Evolutionary conservation across 2,113 vertebrate species (phyloP).

Genomic region (Caranx melampygus): DNA sequence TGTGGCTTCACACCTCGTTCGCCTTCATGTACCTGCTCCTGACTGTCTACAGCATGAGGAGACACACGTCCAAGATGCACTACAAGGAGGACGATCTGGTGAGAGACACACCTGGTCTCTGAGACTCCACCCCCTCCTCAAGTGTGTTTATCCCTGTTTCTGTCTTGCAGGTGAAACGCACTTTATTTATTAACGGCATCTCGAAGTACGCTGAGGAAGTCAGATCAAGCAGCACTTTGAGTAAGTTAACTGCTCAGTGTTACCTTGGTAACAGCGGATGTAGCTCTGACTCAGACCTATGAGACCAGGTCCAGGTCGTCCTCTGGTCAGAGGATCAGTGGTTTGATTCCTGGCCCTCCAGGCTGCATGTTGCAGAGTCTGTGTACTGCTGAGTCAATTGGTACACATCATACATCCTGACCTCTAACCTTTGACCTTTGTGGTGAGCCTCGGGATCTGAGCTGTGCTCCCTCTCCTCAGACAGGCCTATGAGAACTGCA

Average conservation of each 20-base stretch:
- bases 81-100: conserved; percentile 98
- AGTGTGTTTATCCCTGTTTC: neutral
- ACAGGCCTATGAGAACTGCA: conserved; percentile 95
- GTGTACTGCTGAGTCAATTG: too few species aligned
- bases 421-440: too few species aligned
- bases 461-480: conserved; percentile 69
- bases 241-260: conserved; percentile 75
- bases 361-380: too few species aligned
- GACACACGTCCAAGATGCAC: conserved; percentile 98
- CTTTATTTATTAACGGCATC: conserved; percentile 96
- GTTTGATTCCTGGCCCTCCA: too few species aligned
- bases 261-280: too few species aligned
- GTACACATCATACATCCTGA: too few species aligned
- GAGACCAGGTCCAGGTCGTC: too few species aligned
- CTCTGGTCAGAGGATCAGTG: too few species aligned
- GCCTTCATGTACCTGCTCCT: conserved; percentile 97
- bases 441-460: too few species aligned
- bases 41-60: conserved; percentile 97
- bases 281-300: too few species aligned
- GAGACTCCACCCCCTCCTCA: too few species aligned
- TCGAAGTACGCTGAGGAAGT: conserved; percentile 95
- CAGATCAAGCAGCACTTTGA: conserved; percentile 99
- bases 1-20: conserved; percentile 97
- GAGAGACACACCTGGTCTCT: too few species aligned
- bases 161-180: conserved; percentile 91